phyloP scores from a whole-genome alignment of 2,888 invertebrate genomes.

The Amphipyra berbera region DNA sequence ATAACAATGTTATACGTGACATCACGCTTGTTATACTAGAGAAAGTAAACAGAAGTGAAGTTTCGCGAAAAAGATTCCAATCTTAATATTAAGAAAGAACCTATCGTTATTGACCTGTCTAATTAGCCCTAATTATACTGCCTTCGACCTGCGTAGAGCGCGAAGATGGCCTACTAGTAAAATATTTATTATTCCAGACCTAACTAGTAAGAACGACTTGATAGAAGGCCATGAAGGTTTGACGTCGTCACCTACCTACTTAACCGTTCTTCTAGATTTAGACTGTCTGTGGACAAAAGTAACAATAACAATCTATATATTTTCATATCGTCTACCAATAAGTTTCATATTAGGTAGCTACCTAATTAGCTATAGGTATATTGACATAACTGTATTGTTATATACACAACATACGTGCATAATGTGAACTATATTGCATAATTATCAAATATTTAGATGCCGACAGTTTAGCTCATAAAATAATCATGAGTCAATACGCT shows the following conservation, averaged over 20 bases:
- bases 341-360: too few relatives aligned
- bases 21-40: too few relatives aligned
- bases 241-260: too few relatives aligned
- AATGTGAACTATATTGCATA: background rate
- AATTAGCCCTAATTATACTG: slow-evolving; percentile 38
- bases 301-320: too few relatives aligned
- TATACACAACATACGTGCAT: background rate
- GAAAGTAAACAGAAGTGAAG: too few relatives aligned
- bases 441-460: background rate
- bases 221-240: background rate
- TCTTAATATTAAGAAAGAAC: background rate
- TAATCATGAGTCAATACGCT: background rate
- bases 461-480: background rate
- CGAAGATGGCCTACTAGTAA: slow-evolving; percentile 6
- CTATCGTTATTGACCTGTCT: slow-evolving; percentile 5
- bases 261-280: too few relatives aligned
- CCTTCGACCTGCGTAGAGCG: slow-evolving; percentile 5
- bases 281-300: too few relatives aligned
- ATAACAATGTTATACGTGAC: too few relatives aligned
- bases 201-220: slow-evolving; percentile 5
- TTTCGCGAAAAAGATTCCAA: too few relatives aligned
- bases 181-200: slow-evolving; percentile 26
- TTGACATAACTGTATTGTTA: too few relatives aligned
- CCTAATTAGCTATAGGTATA: too few relatives aligned
- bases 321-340: too few relatives aligned